These are phyloP conservation scores for Helogale parvula DNA, from an alignment of 2,113 vertebrate genomes.

Conservation along the genomic window DNA sequence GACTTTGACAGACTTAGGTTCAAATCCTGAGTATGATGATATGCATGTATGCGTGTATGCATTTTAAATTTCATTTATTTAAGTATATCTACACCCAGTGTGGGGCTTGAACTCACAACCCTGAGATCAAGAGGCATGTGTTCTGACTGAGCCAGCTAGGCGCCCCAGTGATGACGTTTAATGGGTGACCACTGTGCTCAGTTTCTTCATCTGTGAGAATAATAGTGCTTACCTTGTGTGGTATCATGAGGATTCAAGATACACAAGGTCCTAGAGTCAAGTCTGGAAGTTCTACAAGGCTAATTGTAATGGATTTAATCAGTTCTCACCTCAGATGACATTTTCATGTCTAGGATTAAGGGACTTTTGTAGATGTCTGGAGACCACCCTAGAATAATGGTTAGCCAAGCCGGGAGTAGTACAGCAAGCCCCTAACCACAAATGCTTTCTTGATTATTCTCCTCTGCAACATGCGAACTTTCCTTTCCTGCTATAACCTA, in stretches of 20 bases:
- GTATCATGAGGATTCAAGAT: neutral
- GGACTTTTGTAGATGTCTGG: neutral
- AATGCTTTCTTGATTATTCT: neutral
- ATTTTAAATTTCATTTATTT: too few relatives aligned
- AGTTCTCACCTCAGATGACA: neutral
- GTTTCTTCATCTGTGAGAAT: neutral
- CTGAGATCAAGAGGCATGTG: too few relatives aligned
- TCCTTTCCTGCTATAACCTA: neutral
- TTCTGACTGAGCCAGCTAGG: too few relatives aligned
- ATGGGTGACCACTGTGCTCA: neutral
- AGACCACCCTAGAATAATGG: neutral
- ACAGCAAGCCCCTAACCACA: neutral
- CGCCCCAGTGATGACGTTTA: neutral
- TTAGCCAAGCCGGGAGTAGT: neutral
- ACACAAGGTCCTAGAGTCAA: neutral
- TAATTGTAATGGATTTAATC: neutral
- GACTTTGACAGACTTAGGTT: neutral
- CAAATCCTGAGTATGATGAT: neutral
- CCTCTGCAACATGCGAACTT: neutral
- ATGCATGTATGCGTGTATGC: neutral
- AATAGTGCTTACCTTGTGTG: neutral
- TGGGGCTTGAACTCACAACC: too few relatives aligned
- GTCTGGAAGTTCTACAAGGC: neutral
- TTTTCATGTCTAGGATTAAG: neutral
- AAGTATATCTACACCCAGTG: too few relatives aligned